A percentile compares a stretch with the other conserved stretches of the same genome.
Conservation (phyloP, 30 jellyfish, hydroid and myxozoan species). For the Morbakka virulenta region DNA sequence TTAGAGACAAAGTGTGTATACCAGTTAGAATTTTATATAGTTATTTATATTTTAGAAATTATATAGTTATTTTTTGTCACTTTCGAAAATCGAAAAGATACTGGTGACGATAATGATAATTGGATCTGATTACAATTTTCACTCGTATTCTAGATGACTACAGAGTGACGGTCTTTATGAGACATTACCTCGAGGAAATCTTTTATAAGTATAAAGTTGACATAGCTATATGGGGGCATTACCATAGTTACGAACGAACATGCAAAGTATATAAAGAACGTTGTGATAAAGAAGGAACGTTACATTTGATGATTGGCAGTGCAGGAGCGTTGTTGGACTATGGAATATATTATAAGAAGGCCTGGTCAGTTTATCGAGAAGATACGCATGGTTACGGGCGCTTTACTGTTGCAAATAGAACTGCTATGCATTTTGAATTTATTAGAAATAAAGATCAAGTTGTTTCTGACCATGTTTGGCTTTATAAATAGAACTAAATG, state of each 20-base stretch:
- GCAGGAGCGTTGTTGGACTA: conserved; percentile 70
- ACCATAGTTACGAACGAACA: conserved; percentile 94
- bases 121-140: no score
- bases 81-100: no score
- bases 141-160: conserved; percentile 79
- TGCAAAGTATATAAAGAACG: conserved; percentile 69
- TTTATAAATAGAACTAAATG: no score
- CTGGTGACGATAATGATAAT: no score
- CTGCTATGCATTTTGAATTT: conserved; percentile 75
- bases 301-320: conserved; percentile 82
- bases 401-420: conserved; percentile 71
- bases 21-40: no score
- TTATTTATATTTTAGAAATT: no score
- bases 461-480: neutral
- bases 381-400: conserved; percentile 85
- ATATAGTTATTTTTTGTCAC: no score
- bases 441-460: conserved; percentile 50
- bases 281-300: conserved; percentile 78
- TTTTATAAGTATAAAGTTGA: conserved; percentile 80
- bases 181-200: conserved; percentile 63
- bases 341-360: conserved; percentile 37
- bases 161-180: conserved; percentile 65
- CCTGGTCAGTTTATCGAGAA: conserved; percentile 71
- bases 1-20: no score
- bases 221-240: conserved; percentile 93